Conservation (phyloP, 1,140 invertebrate species). For the Nomia melanderi region DNA sequence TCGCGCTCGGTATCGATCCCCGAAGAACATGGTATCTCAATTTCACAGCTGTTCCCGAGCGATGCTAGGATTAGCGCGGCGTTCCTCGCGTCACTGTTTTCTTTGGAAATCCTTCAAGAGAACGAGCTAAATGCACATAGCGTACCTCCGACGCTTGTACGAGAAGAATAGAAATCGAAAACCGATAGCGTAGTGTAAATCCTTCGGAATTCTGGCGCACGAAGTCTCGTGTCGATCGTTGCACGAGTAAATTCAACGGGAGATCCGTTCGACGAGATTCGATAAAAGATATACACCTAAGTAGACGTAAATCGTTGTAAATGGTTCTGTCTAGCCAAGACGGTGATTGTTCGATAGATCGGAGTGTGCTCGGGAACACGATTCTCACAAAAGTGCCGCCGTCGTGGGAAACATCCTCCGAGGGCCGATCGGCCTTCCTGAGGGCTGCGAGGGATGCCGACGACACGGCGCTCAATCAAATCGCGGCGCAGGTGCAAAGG, state of each 20-base stretch:
- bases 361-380: constrained; percentile 47
- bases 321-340: no score
- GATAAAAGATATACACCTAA: neutral
- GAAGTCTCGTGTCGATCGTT: no score
- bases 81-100: neutral
- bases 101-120: constrained; percentile 34
- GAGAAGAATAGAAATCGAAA: neutral
- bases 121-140: neutral
- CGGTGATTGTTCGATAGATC: neutral
- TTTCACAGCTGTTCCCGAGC: neutral
- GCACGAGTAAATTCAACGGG: no score
- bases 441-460: constrained; percentile 77
- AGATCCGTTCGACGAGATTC: neutral
- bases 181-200: neutral
- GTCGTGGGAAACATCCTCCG: constrained; percentile 67
- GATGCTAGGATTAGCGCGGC: neutral
- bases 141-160: neutral
- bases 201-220: neutral
- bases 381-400: constrained; percentile 67
- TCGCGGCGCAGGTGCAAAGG: constrained; percentile 67
- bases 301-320: no score
- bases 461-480: constrained; percentile 69
- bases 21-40: neutral
- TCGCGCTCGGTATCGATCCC: neutral
- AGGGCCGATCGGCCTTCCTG: constrained; percentile 73